phyloP scores from a whole-genome alignment of 2,113 vertebrate genomes.

The Herpailurus yagouaroundi region DNA sequence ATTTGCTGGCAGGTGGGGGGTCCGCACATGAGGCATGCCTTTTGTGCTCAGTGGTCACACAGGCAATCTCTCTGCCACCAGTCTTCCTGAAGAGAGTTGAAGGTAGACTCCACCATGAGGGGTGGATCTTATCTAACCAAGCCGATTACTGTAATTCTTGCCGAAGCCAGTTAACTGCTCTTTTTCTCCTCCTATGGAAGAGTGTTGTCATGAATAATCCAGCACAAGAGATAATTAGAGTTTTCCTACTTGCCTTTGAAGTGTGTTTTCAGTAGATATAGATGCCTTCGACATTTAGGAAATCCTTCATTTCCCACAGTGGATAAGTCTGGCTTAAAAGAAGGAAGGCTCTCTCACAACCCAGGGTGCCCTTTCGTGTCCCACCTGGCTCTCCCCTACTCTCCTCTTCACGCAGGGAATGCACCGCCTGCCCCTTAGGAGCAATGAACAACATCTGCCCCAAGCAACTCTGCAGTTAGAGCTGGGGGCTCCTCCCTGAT shows the following conservation, averaged over 20 bases:
- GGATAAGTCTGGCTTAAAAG: not conserved
- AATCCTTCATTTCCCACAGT: not conserved
- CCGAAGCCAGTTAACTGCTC: not conserved
- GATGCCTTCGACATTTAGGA: not conserved
- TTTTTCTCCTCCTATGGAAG: not conserved
- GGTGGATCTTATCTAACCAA: not conserved
- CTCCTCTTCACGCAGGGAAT: not conserved
- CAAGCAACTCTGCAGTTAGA: not conserved
- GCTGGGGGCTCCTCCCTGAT: not conserved
- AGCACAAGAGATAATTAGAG: not conserved
- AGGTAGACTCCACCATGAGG: not conserved
- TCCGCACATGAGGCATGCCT: not conserved
- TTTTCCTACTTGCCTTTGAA: not conserved
- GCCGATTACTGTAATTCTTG: not conserved
- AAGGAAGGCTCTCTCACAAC: not conserved
- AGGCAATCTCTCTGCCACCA: not conserved
- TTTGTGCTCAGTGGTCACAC: not conserved
- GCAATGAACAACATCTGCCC: not conserved
- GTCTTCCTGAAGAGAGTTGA: not conserved
- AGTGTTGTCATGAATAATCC: not conserved
- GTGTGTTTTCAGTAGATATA: not conserved
- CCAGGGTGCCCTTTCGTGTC: not conserved
- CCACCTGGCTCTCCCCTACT: not conserved
- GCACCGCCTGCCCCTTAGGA: not conserved
- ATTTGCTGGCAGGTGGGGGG: accelerated